Percentiles rank a stretch among this genome's conserved stretches.
Evolutionary conservation across 2,888 invertebrate genomes (phyloP).

Genomic region (Penaeus monodon): DNA sequence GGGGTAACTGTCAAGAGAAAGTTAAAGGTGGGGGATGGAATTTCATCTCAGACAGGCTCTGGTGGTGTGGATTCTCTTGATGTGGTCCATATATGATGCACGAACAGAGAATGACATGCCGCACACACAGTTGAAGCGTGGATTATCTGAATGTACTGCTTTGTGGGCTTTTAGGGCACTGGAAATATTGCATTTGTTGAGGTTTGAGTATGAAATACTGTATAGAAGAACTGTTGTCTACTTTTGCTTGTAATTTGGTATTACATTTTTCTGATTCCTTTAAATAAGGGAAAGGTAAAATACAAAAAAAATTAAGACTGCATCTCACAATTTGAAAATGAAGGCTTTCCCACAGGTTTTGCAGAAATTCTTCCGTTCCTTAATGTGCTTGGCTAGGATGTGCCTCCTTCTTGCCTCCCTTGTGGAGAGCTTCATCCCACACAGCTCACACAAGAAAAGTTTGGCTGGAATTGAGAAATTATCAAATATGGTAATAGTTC

Average conservation of each 20-base stretch:
- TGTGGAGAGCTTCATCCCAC: conserved; percentile 38
- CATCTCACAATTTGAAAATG: conserved; percentile 47
- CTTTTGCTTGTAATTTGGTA: too few species aligned
- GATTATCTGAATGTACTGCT: conserved; percentile 38
- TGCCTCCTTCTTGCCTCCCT: conserved; percentile 33
- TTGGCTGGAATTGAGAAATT: not conserved
- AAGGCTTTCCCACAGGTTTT: conserved; percentile 42
- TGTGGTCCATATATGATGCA: conserved; percentile 43
- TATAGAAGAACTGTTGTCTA: too few species aligned
- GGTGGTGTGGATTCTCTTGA: conserved; percentile 43
- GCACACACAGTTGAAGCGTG: conserved; percentile 44
- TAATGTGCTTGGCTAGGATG: conserved; percentile 46
- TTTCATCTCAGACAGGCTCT: conserved; percentile 37
- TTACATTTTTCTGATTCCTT: too few species aligned
- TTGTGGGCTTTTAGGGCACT: conserved; percentile 43
- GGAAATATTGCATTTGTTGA: not conserved
- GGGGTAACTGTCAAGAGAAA: too few species aligned
- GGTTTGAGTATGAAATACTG: not conserved
- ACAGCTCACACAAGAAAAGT: conserved; percentile 36
- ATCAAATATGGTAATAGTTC: not conserved
- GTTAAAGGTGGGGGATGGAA: too few species aligned
- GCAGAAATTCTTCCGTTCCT: conserved; percentile 41
- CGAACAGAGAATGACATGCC: conserved; percentile 31
- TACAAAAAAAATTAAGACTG: not conserved
- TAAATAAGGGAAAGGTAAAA: not conserved